Base-by-base conservation (phyloP, 2,888 invertebrate genomes). In the Ophion obscuratus region DNA sequence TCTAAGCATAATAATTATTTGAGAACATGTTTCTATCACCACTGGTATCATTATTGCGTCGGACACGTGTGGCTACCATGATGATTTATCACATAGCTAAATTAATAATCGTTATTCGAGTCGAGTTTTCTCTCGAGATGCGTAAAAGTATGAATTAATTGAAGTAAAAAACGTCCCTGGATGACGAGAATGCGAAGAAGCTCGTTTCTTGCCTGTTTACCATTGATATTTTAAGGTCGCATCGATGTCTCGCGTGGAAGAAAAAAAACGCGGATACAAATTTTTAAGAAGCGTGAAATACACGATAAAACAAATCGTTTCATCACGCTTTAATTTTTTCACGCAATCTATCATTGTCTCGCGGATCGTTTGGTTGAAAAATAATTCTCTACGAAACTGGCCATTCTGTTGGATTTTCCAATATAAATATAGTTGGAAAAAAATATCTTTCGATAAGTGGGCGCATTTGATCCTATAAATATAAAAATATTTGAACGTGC, bases 131-230 rank as follows among this genome's bases (percentile, higher is more conserved):
- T 47, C 44, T 40, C 44, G 27, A 14, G 40, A 70, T 6, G 11
- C 47, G 36, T 57, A 64, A 53, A 66, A 57, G 57, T 67, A 24
- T 24, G 10, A 27, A 40, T 40, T 24, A 5, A 57, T 20, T 31
- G 53, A 4, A 44, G 31, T 27, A 47, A 62, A 47, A 68, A 81
- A 67, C 68, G 84, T 73, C 84, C 84, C 84, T 85, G 84, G 53
- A 53, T n/a, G 11, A 27, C 17, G 75, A 67, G 71, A 77, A 75
- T 24, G 47, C 57, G 81, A 61, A 71, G 44, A 73, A 61, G 73
- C 44, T 36, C 83, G 73, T 70, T 40, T 24, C 44, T 76, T 36
- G 24, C 20, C 75, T 59, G 17, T 53, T 80, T 73, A 77, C 78
- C 68, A 74, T 78, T 62, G 20, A 73, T 81, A 76, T 84, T 78